Evolutionary conservation across 2,797 vertebrate species (phyloP).

Genomic region (Taenioides sp.): DNA sequence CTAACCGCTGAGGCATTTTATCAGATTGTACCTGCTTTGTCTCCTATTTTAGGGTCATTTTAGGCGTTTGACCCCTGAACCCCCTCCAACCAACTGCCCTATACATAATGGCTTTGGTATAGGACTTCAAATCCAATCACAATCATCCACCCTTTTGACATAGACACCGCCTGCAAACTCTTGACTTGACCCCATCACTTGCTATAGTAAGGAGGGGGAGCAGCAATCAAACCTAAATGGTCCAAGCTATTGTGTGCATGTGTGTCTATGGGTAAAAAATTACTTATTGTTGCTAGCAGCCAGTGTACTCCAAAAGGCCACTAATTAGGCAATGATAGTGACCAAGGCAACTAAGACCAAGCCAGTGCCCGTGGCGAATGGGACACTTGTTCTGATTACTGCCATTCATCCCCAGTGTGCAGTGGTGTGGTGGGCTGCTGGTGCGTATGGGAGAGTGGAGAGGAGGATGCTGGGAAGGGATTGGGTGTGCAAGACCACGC

Average conservation of each 20-base stretch:
- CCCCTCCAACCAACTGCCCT: slow-evolving; percentile 17
- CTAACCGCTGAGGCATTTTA: slow-evolving; percentile 6
- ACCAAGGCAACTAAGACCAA: slow-evolving; percentile 64
- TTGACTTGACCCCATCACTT: slow-evolving; percentile 53
- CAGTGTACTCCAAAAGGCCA: slow-evolving; percentile 61
- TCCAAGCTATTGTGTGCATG: slow-evolving; percentile 49
- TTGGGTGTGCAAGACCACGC: slow-evolving; percentile 59
- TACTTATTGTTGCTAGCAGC: slow-evolving; percentile 63
- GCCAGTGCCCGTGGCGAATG: slow-evolving; percentile 62
- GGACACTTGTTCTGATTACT: slow-evolving; percentile 74
- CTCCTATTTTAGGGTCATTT: slow-evolving; percentile 17
- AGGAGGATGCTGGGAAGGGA: slow-evolving; percentile 52
- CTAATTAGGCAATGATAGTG: slow-evolving; percentile 80
- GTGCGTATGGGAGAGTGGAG: slow-evolving; percentile 29
- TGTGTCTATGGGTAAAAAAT: slow-evolving; percentile 50
- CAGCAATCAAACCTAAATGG: slow-evolving; percentile 76
- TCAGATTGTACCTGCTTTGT: slow-evolving; percentile 8
- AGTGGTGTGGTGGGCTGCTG: slow-evolving; percentile 7
- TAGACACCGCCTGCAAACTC: slow-evolving; percentile 19
- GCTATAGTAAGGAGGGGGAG: slow-evolving; percentile 49
- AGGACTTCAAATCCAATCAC: slow-evolving; percentile 45
- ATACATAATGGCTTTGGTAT: slow-evolving; percentile 37
- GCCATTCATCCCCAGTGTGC: slow-evolving; percentile 63
- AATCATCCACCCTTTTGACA: slow-evolving; percentile 15
- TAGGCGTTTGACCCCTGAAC: slow-evolving; percentile 25